Evolutionary conservation across 2,797 vertebrate species (phyloP), one percentile per base, ranked within the genome.

Genomic region (Acomys russatus): DNA sequence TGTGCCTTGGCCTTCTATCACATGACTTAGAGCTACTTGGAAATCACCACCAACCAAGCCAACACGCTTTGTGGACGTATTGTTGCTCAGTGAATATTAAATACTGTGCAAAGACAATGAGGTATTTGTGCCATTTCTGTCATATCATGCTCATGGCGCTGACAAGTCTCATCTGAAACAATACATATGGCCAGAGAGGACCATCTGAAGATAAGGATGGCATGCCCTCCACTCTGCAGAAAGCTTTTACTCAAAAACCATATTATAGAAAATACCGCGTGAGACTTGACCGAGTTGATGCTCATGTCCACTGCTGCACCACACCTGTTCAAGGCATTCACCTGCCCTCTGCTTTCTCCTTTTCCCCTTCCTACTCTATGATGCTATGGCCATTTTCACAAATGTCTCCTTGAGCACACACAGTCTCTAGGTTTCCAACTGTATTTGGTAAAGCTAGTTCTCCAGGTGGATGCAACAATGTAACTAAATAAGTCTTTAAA

Each of bases 81-180:
- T 84, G 38, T 33, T 28, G 3, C 44, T 68, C 28, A n/a, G n/a
- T 51, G 68, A 68, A n/a, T n/a, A 14, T 6, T 14, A n/a, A n/a
- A 85, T 8, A 22, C 1, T n/a, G 28, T 70, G 44, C 23, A 33
- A 14, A 85, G 63, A 68, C 38, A 82, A 59, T 63, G 3, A 44
- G 35, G 10, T 85, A 15, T 51, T 23, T n/a, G 64, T 54, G 7
- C 9, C 74, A 22, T 68, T 54, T 70, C 83, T 70, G 44, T 33
- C 18, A 51, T 15, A 51, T 7, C 18, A n/a, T 23, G 30, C 83
- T 51, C 18, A 7, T 51, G 63, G 11, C 63, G 59, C 17, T 78
- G 68, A 90, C 91, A 92, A n/a, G 66, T 64, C 3, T 9, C 64
- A 90, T 74, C 88, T 90, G 83, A 82, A 95, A 95, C 93, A 88